Evolutionary conservation across 1,140 invertebrate genomes (phyloP).

Genomic region (Bathynomus jamesi): DNA sequence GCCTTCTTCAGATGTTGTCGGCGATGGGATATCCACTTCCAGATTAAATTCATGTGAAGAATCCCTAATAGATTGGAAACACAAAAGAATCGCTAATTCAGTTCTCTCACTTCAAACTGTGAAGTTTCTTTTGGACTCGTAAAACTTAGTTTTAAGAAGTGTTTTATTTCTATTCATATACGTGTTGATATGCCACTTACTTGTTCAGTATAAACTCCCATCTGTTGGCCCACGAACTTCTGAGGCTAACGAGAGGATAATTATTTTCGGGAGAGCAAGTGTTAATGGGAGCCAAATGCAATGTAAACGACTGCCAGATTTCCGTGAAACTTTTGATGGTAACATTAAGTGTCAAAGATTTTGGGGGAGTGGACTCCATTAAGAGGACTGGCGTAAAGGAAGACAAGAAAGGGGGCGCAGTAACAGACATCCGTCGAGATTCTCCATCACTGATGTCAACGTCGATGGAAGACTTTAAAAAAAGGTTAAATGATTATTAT

Average conservation of each 20-base stretch:
- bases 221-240: slow-evolving; percentile 14
- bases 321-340: slow-evolving; percentile 25
- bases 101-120: too few species aligned
- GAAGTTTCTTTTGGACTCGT: too few species aligned
- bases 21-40: too few species aligned
- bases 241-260: slow-evolving; percentile 7
- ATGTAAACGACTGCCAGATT: slow-evolving; percentile 31
- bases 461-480: slow-evolving; percentile 18
- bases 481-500: background rate
- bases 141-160: too few species aligned
- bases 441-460: slow-evolving; percentile 24
- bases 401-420: slow-evolving; percentile 21
- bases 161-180: too few species aligned
- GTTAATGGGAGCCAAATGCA: slow-evolving; percentile 18
- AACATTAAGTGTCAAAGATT: slow-evolving; percentile 23
- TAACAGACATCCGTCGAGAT: slow-evolving; percentile 13
- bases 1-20: too few species aligned
- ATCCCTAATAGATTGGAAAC: too few species aligned
- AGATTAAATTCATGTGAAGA: too few species aligned
- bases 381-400: slow-evolving; percentile 27
- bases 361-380: slow-evolving; percentile 23
- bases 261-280: slow-evolving; percentile 1
- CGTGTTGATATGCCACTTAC: too few species aligned
- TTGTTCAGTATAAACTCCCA: slow-evolving; percentile 13
- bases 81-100: too few species aligned